Base-by-base conservation (phyloP, 2,888 invertebrate genomes). In the Smittia sp. region DNA sequence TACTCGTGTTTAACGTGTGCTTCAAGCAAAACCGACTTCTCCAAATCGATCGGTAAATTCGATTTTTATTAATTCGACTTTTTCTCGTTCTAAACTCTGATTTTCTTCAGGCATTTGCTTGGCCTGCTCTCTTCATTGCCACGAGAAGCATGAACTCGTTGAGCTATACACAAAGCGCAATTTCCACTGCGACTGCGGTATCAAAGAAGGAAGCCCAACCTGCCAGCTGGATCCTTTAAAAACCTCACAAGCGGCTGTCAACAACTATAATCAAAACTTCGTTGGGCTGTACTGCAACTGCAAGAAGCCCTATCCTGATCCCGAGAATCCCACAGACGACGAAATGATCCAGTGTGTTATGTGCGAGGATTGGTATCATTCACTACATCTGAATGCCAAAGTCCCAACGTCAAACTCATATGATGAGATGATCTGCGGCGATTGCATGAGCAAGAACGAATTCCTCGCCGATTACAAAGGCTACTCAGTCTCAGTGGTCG, bases 311-410 rank as follows among this genome's bases (percentile, higher is more conserved):
- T 99, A 98, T 83, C 98, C 98, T 11, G 98, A 98, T 83, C 91
- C 92, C 0, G 95, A 96, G 9, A 88, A 89, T 79, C 85, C 86
- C 2, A 82, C 86, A 41, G 90, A 91, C 73, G 96, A 96, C 83
- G 92, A 93, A 78, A 98, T 98, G 98, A 88, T 97, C 67, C 98
- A 99, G 80, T 99, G 99, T 79, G 86, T 93, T 62, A 84, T 97
- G 73, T 99, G 99, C 81, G 99, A 99, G 81, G 98, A 99, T 81
- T 99, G 99, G 99, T 94, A 90, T 78, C 99, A 99, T 84, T 86
- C 90, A 25, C 82, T 89, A 77, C 93, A 94, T 81, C 83, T 93
- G 75, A 88, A 88, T 75, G 83, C 86, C 1, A 81, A 83, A 68
- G 84, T 86, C 63, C 87, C 88, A 20, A 81, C 85, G 7, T 85